Evolutionary conservation across 2,113 vertebrate species (phyloP).

Genomic region (human (Homo sapiens)): GRCh38 chr2:67749501-67750000

Average conservation of each 20-base stretch:
- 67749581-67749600: too few relatives aligned
- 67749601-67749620: too few relatives aligned
- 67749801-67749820: background rate
- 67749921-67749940: background rate
- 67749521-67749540: too few relatives aligned
- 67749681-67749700: constrained; percentile 6
- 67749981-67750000: background rate
- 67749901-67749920: background rate
- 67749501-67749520: too few relatives aligned
- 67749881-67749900: background rate
- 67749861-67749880: background rate
- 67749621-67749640: too few relatives aligned
- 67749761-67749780: background rate
- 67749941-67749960: background rate
- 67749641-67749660: too few relatives aligned
- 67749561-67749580: too few relatives aligned
- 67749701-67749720: constrained; percentile 32
- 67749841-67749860: background rate
- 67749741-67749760: background rate
- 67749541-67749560: too few relatives aligned
- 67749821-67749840: background rate
- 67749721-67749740: background rate
- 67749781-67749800: background rate
- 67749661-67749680: background rate
- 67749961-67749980: background rate